These are phyloP conservation scores for Noturus placidus DNA, from an alignment of 2,113 vertebrate genomes.

Conservation along the genomic window DNA sequence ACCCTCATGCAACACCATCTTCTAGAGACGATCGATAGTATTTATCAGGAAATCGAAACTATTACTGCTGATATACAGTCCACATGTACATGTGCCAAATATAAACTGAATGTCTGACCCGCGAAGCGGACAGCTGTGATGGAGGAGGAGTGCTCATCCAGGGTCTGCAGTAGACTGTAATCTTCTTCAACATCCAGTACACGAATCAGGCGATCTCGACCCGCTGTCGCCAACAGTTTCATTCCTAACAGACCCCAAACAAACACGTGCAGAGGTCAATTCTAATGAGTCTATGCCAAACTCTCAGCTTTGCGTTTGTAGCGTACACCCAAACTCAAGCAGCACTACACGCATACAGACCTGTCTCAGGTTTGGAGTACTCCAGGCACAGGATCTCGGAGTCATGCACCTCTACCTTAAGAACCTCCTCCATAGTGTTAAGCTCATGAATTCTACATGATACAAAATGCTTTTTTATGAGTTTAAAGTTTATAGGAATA, in stretches of 20 bases:
- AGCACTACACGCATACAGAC: slow-evolving; percentile 47
- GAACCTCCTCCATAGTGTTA: slow-evolving; percentile 81
- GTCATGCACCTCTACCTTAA: slow-evolving; percentile 90
- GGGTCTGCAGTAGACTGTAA: slow-evolving; percentile 88
- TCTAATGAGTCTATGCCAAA: not conserved
- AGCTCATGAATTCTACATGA: slow-evolving; percentile 87
- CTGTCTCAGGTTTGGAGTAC: slow-evolving; percentile 92
- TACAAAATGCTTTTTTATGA: not conserved
- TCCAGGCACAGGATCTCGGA: slow-evolving; percentile 93
- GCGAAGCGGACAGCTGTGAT: slow-evolving; percentile 95
- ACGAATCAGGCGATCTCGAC: slow-evolving; percentile 92
- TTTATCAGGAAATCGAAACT: not conserved
- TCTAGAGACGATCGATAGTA: not conserved
- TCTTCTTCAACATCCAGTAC: slow-evolving; percentile 86
- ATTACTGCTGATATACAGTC: not conserved
- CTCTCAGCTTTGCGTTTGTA: not conserved
- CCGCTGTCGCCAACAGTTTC: slow-evolving; percentile 88
- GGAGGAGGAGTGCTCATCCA: slow-evolving; percentile 95
- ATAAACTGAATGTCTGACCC: slow-evolving; percentile 69
- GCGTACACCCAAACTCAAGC: not conserved
- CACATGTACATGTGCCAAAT: not conserved
- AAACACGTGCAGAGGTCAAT: not conserved
- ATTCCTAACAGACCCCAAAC: slow-evolving; percentile 73
- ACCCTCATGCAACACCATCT: not conserved
- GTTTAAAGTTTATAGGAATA: not conserved